Base-by-base conservation (phyloP, 2,113 vertebrate genomes). In the Alethe diademata region DNA sequence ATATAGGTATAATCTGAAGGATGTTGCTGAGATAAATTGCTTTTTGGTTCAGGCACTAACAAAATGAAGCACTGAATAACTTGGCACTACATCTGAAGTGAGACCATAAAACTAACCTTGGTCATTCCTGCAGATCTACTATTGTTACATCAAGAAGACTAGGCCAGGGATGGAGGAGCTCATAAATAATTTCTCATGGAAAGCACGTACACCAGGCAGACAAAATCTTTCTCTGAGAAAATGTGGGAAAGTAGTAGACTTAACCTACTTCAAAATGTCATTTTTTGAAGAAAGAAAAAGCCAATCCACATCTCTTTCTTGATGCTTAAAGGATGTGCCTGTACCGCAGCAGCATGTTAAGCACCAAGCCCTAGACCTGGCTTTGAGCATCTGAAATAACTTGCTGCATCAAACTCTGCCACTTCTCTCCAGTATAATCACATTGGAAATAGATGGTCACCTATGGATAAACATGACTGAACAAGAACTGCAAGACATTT, bases 121-220 rank as follows among this genome's bases (percentile, higher is more conserved):
- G 95, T 86, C 94, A 95, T 96, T 97, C 90, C 93, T 97, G 91
- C 91, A 93, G 89, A 96, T 92, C 97, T 90, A 70, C 95, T 92
- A 61, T 67, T 93, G 95, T 95, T 96, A 91, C 81, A 91, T 96
- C 94, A 94, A 79, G 81, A 93, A 86, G 70, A 67, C 92, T 54
- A 95, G 95, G 83, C 36, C 6, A 43, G 90, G 93, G 96, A 95
- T 95, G 91, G 67, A 58, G 86, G 19, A 96, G 57, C 88, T 92
- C 94, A 92, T 95, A 96, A 96, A 95, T 86, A 93, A 94, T 96
- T 97, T 93, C 74, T 91, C 94, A 96, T 97, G 96, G 94, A 95
- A 93, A 95, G 96, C 95, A 96, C 93, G 84, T 95, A 90, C 33
- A 66, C 61, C 42, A 95, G 86, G 72, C 90, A 96, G 96, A 93